Evolutionary conservation across 2,797 vertebrate species (phyloP), one percentile per base, ranked within the genome.

Genomic region (Channa striata): DNA sequence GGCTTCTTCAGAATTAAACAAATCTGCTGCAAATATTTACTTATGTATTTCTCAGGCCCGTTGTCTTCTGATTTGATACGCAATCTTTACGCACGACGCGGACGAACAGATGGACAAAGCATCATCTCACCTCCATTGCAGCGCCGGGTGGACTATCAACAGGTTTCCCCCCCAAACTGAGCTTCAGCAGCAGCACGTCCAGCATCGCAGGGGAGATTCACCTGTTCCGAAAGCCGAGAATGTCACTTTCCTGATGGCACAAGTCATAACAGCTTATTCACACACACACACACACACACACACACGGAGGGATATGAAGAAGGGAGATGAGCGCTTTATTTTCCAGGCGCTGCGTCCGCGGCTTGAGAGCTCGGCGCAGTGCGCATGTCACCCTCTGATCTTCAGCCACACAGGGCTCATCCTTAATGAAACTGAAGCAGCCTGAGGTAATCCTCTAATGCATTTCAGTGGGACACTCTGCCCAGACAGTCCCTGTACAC

Each of bases 371-470:
- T 48, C 61, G 53, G 59, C 16, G 74, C 72, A 91, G 67, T 91
- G 91, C 91, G 91, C 92, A 91, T 87, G 90, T 89, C 89, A 80
- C 81, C 81, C 70, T 80, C 54, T 90, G 92, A 90, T 89, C 90
- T 86, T 25, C 73, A 78, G 64, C 56, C 82, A 46, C 74, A 63
- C 5, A 77, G 76, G 71, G 77, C 78, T 89, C 88, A 82, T 89
- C 84, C 76, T 77, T 61, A 33, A 53, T 47, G 70, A 71, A 49
- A 60, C n/a, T 47, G 49, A 64, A 37, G 51, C 25, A 46, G 52
- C 46, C 78, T 17, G 0, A 48, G 11, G 46, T 85, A 86, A 87
- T 87, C 83, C 85, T 43, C 17, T 59, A 56, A 68, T 11, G 25
- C 67, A 63, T 49, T 67, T 52, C 54, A 54, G 4, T 11, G 49